Base-by-base conservation (phyloP, 1,140 invertebrate genomes). In the Paracyclopina nana region DNA sequence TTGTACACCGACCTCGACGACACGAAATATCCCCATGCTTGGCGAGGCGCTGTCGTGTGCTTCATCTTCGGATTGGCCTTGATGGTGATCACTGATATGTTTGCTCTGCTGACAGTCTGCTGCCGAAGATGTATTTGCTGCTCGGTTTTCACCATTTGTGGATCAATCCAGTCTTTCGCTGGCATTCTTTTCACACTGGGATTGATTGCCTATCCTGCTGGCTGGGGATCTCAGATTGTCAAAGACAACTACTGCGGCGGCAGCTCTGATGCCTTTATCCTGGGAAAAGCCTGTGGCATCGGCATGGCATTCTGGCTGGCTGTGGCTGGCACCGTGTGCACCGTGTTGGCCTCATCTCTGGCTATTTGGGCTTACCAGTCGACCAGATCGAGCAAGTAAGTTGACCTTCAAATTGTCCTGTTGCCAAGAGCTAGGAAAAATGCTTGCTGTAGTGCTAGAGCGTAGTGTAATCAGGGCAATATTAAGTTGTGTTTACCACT, bases 151-250 rank as follows among this genome's bases (percentile, higher is more conserved):
- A 50, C 48, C 2, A 22, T 38, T 41, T 50, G 48, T 22, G 48
- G 48, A 12, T 50, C 48, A n/a, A 42, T 50, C 40, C 48, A 50
- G 40, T 29, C 48, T 31, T 50, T 50, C 16, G 48, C 48, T 11
- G 14, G 25, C 9, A 50, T 50, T 20, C 29, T 50, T 9, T 50
- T 50, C 30, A 50, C 26, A n/a, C 28, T 50, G n/a, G 48, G 48
- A 9, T 30, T 50, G 14, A 18, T 50, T 11, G 29, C 48, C 16
- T 50, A 42, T 41, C 48, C 48, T 18, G 48, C 48, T 2, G 48
- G 48, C 5, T 48, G 45, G 45, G 45, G 45, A 11, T 48, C 45
- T 4, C 24, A 22, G 14, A 48, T 26, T 14, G 24, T 48, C 27
- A 48, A 28, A 6, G 27, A 48, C 28, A 27, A 24, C 3, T 48